Percentiles rank a stretch among this genome's conserved stretches.
phyloP scores from a whole-genome alignment of 2,113 vertebrate genomes.

The Platysternon megacephalum region DNA sequence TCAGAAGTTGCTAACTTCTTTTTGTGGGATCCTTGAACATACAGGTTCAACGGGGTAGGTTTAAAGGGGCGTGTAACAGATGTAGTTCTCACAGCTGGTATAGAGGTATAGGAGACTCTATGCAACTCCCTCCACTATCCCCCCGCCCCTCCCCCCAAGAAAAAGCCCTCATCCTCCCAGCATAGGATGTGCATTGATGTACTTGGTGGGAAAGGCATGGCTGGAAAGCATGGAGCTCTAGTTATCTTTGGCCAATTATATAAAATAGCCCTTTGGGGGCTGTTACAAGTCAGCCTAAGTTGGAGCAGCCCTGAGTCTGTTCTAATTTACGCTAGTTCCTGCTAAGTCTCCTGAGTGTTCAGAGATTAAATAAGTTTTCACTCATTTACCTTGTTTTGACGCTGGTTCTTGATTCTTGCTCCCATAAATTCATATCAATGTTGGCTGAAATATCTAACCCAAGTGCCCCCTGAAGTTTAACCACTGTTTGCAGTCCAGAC shows the following conservation, averaged over 20 bases:
- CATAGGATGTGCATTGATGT: neutral
- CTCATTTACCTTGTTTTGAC: slow-evolving; percentile 35
- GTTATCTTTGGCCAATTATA: too few relatives aligned
- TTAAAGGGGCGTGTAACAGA: neutral
- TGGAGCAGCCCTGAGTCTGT: neutral
- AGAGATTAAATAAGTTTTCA: neutral
- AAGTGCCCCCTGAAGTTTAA: slow-evolving; percentile 66
- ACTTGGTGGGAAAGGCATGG: neutral
- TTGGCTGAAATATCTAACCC: slow-evolving; percentile 74
- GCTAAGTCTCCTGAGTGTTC: fast-evolving
- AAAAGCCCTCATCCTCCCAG: neutral
- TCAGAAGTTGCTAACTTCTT: neutral
- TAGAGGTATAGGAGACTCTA: neutral
- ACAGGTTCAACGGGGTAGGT: neutral
- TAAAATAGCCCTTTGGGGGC: too few relatives aligned
- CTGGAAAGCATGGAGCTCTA: neutral
- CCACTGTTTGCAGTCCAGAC: slow-evolving; percentile 64
- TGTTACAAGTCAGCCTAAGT: neutral
- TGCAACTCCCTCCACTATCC: neutral
- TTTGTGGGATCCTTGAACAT: neutral
- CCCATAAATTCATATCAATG: slow-evolving; percentile 70
- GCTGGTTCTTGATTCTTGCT: slow-evolving; percentile 67
- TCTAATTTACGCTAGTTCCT: neutral
- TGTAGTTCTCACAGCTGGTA: neutral
- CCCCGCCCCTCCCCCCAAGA: too few relatives aligned